A percentile compares a stretch with the other conserved stretches of the same genome.
Conservation (phyloP, 2,797 vertebrate genomes). For the Lates japonicus region DNA sequence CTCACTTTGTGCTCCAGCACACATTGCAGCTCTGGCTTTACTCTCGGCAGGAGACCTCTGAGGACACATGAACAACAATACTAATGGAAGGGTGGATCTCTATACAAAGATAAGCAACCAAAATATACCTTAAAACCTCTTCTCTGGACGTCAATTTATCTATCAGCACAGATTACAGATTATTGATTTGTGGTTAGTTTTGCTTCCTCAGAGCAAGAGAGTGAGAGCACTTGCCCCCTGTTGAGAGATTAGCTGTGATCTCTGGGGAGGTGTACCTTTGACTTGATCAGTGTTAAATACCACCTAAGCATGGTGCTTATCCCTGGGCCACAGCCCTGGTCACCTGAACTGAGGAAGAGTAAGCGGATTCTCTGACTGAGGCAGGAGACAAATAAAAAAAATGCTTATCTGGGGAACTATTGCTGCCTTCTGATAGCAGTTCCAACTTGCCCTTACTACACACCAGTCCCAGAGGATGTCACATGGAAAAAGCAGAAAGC, state of each 20-base stretch:
- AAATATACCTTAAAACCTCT: background rate
- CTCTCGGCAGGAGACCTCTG: conserved; percentile 75
- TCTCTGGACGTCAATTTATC: background rate
- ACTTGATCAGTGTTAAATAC: conserved; percentile 46
- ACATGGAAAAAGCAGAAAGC: background rate
- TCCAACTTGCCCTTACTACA: background rate
- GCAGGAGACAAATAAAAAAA: background rate
- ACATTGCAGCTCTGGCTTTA: conserved; percentile 71
- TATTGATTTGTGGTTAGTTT: background rate
- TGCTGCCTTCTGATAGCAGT: too few species aligned
- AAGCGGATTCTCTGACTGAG: conserved; percentile 41
- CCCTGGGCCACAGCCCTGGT: background rate
- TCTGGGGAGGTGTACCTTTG: conserved; percentile 15
- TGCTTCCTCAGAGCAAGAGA: background rate
- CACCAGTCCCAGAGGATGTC: background rate
- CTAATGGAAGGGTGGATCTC: background rate
- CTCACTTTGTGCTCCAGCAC: conserved; percentile 73
- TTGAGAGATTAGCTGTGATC: conserved; percentile 31
- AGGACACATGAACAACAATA: background rate
- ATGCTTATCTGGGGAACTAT: background rate
- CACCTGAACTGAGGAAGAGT: conserved; percentile 14
- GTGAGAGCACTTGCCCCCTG: background rate
- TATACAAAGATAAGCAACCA: background rate
- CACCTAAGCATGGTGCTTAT: conserved; percentile 45
- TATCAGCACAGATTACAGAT: background rate